Percentiles rank a stretch among this genome's conserved stretches.
These are phyloP conservation scores for Rhabdomys dilectus DNA, from an alignment of 2,113 vertebrate species.

Conservation along the genomic window DNA sequence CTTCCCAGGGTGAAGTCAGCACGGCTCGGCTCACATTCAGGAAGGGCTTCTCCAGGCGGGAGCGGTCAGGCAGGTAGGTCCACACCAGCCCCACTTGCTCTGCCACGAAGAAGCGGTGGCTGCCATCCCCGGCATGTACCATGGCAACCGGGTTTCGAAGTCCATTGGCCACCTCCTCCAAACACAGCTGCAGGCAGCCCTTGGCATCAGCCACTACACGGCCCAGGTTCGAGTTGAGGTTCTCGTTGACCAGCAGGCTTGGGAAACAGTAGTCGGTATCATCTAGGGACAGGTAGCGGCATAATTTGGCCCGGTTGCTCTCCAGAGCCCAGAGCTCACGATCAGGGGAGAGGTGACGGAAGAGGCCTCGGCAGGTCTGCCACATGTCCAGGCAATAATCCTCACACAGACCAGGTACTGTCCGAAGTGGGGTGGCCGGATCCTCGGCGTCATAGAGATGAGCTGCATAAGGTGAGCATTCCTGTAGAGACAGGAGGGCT, in stretches of 20 bases:
- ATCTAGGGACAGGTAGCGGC: conserved; percentile 90
- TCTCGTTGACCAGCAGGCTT: conserved; percentile 88
- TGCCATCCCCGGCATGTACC: conserved; percentile 95
- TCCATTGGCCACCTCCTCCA: conserved; percentile 93
- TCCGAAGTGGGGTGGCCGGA: conserved; percentile 90
- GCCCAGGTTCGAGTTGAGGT: conserved; percentile 92
- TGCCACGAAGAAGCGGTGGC: conserved; percentile 95
- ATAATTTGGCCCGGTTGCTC: conserved; percentile 87
- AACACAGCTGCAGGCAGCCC: conserved; percentile 96
- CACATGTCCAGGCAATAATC: conserved; percentile 93
- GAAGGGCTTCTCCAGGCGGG: conserved; percentile 92
- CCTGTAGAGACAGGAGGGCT: conserved; percentile 85
- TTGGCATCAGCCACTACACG: conserved; percentile 86
- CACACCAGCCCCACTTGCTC: conserved; percentile 98
- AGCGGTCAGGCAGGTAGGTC: conserved; percentile 92
- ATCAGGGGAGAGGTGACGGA: conserved; percentile 89
- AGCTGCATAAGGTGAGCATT: conserved; percentile 97
- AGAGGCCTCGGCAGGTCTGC: conserved; percentile 88
- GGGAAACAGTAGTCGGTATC: conserved; percentile 97
- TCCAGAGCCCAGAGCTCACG: conserved; percentile 83
- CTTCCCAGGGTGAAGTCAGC: conserved; percentile 97
- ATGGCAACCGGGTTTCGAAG: conserved; percentile 95
- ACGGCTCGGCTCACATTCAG: conserved; percentile 94
- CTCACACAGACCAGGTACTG: conserved; percentile 94
- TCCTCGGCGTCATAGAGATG: conserved; percentile 97